phyloP scores from a whole-genome alignment of 2,888 invertebrate genomes.

The Ophion slaviceki region DNA sequence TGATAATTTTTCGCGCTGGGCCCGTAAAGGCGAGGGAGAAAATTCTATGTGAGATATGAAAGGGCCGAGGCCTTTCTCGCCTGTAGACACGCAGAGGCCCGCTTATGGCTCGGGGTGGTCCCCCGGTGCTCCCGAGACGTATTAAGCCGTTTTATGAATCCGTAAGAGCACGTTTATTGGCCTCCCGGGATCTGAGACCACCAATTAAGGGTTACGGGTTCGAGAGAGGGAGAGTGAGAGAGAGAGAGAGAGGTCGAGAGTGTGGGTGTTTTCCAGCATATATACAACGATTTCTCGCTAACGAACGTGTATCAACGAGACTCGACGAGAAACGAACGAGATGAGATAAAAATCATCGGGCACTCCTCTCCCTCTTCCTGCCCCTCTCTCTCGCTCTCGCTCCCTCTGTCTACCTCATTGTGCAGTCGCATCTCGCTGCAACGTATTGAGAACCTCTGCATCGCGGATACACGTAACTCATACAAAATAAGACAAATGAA shows the following conservation, averaged over 20 bases:
- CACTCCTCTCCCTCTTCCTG: slow-evolving; percentile 8
- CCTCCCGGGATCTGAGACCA: slow-evolving; percentile 61
- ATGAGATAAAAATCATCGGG: slow-evolving; percentile 62
- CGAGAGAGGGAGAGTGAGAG: slow-evolving; percentile 36
- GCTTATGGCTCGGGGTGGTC: slow-evolving; percentile 22
- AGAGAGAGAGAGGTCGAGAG: slow-evolving; percentile 1
- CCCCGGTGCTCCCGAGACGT: slow-evolving; percentile 49
- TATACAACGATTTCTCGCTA: slow-evolving; percentile 48
- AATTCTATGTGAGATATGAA: not conserved
- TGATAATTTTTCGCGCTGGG: slow-evolving; percentile 27
- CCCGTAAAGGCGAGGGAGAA: not conserved
- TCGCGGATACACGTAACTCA: slow-evolving; percentile 47
- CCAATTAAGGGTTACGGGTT: slow-evolving; percentile 64
- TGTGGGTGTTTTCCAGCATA: slow-evolving; percentile 62
- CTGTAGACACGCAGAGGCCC: not conserved
- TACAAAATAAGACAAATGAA: slow-evolving; percentile 46
- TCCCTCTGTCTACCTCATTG: not conserved
- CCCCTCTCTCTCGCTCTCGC: slow-evolving; percentile 7
- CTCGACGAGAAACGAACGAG: slow-evolving; percentile 58
- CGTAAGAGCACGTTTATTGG: slow-evolving; percentile 68
- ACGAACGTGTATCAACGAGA: slow-evolving; percentile 64
- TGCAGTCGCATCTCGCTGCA: slow-evolving; percentile 2
- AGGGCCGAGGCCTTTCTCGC: not conserved
- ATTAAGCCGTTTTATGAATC: slow-evolving; percentile 68
- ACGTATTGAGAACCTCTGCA: slow-evolving; percentile 40